Evolutionary conservation across 35 echinoderm and acorn worm genomes (phyloP).

Genomic region (Patiria miniata): DNA sequence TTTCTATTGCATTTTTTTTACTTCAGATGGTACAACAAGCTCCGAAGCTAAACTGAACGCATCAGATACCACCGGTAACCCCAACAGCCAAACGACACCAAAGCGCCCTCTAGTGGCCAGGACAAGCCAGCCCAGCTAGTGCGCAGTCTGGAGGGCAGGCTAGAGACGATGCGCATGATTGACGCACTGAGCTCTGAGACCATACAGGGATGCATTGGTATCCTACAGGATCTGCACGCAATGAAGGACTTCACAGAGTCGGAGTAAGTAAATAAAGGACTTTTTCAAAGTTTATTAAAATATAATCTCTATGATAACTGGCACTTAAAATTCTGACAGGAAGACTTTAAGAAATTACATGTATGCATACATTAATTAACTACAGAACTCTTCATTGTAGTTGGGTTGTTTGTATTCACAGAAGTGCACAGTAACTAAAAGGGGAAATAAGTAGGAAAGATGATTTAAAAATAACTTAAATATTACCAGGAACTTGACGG

Average conservation of each 20-base stretch:
- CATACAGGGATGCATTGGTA: slow-evolving; percentile 85
- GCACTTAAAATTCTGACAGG: no score
- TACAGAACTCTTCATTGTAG: no score
- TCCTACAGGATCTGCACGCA: slow-evolving; percentile 82
- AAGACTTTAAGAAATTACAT: no score
- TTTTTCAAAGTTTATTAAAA: no score
- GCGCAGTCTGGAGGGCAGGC: slow-evolving; percentile 44
- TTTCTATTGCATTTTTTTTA: no score
- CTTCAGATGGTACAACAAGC: no score
- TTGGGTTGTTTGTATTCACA: no score
- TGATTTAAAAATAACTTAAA: background rate
- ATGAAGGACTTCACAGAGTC: slow-evolving; percentile 90
- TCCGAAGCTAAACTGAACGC: no score
- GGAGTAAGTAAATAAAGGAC: slow-evolving; percentile 65
- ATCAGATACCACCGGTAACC: background rate
- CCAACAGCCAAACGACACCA: background rate
- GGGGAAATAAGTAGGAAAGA: no score
- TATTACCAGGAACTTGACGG: background rate
- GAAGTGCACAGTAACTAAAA: no score
- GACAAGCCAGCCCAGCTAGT: slow-evolving; percentile 30
- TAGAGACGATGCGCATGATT: slow-evolving; percentile 78
- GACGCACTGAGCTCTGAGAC: slow-evolving; percentile 85
- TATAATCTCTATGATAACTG: no score
- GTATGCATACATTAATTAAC: no score
- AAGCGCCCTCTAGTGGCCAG: slow-evolving; percentile 1